Evolutionary conservation across 2,113 vertebrate genomes (phyloP).

Genomic region (Cochlearius cochlearius): DNA sequence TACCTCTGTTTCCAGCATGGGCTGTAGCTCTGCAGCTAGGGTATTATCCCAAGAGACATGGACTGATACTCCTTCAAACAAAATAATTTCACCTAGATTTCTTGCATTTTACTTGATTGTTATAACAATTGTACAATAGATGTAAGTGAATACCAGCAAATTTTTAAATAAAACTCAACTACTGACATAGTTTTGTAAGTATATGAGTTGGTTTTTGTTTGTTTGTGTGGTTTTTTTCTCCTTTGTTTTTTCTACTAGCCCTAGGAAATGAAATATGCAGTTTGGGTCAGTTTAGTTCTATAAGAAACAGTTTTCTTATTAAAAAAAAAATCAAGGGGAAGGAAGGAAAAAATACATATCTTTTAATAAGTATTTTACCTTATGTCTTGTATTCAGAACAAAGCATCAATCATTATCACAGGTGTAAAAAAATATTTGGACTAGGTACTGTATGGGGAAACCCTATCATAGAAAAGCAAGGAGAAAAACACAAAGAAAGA

Average conservation of each 20-base stretch:
- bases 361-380: neutral
- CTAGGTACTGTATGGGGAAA: neutral
- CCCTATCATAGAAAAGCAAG: neutral
- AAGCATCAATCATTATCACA: neutral
- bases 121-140: neutral
- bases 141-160: neutral
- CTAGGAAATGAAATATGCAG: neutral
- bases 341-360: neutral
- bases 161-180: neutral
- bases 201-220: neutral
- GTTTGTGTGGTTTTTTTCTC: neutral
- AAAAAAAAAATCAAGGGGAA: neutral
- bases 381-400: neutral
- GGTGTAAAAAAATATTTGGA: neutral
- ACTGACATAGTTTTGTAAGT: neutral
- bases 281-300: neutral
- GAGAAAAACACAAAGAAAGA: neutral
- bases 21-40: neutral
- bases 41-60: neutral
- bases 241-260: neutral
- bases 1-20: neutral
- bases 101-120: neutral
- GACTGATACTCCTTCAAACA: neutral
- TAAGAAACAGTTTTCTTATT: neutral
- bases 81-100: neutral